A percentile compares a stretch with the other conserved stretches of the same genome.
Evolutionary conservation across 1,140 invertebrate species (phyloP).

Genomic region (Apis florea): DNA sequence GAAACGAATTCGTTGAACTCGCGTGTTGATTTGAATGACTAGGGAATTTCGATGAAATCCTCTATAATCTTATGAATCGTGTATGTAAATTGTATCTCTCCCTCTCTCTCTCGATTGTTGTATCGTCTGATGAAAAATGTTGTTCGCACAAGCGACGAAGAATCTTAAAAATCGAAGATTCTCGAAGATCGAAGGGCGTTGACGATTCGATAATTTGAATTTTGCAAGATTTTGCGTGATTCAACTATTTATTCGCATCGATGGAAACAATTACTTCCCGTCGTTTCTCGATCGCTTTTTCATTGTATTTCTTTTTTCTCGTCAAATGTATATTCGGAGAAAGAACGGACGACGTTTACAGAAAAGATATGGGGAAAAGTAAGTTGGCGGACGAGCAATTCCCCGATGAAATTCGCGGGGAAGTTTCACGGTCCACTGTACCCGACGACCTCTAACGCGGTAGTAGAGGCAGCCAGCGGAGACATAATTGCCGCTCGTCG

Average conservation of each 20-base stretch:
- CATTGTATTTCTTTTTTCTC: too few species aligned
- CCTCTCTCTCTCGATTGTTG: background rate
- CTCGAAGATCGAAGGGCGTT: accelerated
- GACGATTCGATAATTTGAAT: too few species aligned
- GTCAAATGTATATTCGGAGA: too few species aligned
- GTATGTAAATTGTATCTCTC: slow-evolving; percentile 26
- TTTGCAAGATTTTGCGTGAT: too few species aligned
- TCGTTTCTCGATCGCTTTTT: too few species aligned
- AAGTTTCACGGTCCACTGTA: slow-evolving; percentile 72
- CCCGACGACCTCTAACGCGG: slow-evolving; percentile 71
- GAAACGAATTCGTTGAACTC: too few species aligned
- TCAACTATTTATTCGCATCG: too few species aligned
- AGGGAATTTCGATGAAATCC: too few species aligned
- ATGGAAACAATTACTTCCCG: too few species aligned
- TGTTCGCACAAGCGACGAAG: background rate
- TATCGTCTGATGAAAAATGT: slow-evolving; percentile 8
- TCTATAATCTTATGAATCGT: background rate
- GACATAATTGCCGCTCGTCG: slow-evolving; percentile 79
- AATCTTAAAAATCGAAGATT: background rate
- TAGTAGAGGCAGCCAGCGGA: slow-evolving; percentile 69
- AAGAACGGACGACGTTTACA: background rate
- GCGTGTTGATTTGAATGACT: too few species aligned
- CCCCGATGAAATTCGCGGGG: background rate
- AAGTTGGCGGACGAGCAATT: background rate
- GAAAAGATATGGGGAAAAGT: too few species aligned